Percentiles rank a stretch among this genome's conserved stretches.
Conservation (phyloP, 2,113 vertebrate genomes). For the Brachyistius frenatus region DNA sequence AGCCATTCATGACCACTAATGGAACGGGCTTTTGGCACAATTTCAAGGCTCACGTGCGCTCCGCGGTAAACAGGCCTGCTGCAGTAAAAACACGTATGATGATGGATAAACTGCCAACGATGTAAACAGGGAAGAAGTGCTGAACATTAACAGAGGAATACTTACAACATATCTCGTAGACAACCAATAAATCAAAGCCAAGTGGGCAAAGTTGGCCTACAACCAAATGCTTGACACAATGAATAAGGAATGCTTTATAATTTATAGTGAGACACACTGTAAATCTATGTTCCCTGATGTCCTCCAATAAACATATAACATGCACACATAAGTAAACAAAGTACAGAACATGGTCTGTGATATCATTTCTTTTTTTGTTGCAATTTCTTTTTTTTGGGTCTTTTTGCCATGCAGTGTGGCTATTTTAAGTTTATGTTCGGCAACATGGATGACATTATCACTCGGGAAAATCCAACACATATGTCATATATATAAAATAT, state of each 20-base stretch:
- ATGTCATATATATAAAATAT: no score
- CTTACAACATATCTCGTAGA: slow-evolving; percentile 34
- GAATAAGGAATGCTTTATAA: slow-evolving; percentile 30
- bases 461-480: neutral
- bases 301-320: slow-evolving; percentile 10
- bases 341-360: neutral
- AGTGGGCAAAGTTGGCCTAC: slow-evolving; percentile 6
- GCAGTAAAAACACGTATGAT: slow-evolving; percentile 38
- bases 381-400: no score
- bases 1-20: slow-evolving; percentile 72
- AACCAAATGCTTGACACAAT: slow-evolving; percentile 27
- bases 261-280: slow-evolving; percentile 7
- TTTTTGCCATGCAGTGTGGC: neutral
- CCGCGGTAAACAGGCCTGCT: slow-evolving; percentile 14
- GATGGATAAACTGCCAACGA: slow-evolving; percentile 30
- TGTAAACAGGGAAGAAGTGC: slow-evolving; percentile 54
- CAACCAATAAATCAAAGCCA: slow-evolving; percentile 46
- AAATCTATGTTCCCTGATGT: slow-evolving; percentile 10
- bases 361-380: no score
- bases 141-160: slow-evolving; percentile 38
- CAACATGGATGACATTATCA: neutral
- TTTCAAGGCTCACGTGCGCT: slow-evolving; percentile 68
- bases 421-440: neutral
- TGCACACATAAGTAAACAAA: neutral
- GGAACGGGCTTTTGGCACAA: slow-evolving; percentile 58